phyloP scores from a whole-genome alignment of 2,888 invertebrate species.

The Drosophila nigricruria region DNA sequence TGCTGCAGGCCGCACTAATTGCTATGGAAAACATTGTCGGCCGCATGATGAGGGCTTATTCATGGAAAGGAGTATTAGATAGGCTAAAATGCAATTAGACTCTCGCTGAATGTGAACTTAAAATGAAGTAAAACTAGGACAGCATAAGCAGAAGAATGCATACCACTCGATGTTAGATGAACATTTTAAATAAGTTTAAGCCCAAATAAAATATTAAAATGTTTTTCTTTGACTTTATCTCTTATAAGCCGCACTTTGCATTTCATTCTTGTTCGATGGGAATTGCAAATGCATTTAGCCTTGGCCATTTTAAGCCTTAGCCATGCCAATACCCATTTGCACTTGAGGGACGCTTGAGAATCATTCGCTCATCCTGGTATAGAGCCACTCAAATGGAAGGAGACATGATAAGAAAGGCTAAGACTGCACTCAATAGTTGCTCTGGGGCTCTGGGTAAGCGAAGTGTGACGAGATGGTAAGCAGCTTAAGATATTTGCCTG shows the following conservation, averaged over 20 bases:
- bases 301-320: slow-evolving; percentile 19
- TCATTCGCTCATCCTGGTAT: slow-evolving; percentile 9
- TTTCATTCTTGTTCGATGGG: background rate
- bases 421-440: slow-evolving; percentile 46
- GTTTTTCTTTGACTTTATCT: background rate
- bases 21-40: slow-evolving; percentile 16
- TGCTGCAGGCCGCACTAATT: slow-evolving; percentile 44
- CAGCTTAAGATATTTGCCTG: slow-evolving; percentile 40
- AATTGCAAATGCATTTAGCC: slow-evolving; percentile 16
- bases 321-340: slow-evolving; percentile 12
- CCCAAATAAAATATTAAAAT: background rate
- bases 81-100: background rate
- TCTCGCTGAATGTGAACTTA: background rate
- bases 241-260: background rate
- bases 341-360: slow-evolving; percentile 25
- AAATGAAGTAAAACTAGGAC: background rate
- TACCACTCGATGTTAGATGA: background rate
- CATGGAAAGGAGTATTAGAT: background rate
- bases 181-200: background rate
- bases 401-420: slow-evolving; percentile 42
- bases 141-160: too few species aligned
- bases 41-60: background rate
- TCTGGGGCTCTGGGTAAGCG: background rate
- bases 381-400: slow-evolving; percentile 31
- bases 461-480: slow-evolving; percentile 24